Percentiles rank a stretch among this genome's conserved stretches.
Evolutionary conservation across 2,888 invertebrate species (phyloP).

Genomic region (Cantharis nigra): DNA sequence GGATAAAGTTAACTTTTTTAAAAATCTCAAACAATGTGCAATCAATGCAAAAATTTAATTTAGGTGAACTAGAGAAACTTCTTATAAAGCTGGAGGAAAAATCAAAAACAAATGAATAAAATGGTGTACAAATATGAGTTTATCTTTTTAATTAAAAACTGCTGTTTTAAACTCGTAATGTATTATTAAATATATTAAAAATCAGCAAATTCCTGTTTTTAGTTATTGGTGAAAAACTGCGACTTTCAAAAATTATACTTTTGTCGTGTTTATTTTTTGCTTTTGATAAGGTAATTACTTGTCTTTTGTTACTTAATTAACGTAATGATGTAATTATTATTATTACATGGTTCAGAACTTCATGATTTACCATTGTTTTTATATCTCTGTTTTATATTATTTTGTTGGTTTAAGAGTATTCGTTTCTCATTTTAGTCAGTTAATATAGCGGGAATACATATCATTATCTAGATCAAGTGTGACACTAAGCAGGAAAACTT

Average conservation of each 20-base stretch:
- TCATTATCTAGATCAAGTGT: no score
- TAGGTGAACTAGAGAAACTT: not conserved
- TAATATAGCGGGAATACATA: no score
- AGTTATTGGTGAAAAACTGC: not conserved
- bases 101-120: no score
- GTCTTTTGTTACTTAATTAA: not conserved
- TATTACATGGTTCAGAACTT: not conserved
- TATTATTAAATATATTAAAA: not conserved
- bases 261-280: not conserved
- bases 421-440: no score
- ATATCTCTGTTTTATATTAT: not conserved
- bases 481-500: no score
- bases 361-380: not conserved
- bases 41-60: not conserved
- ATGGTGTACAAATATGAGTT: not conserved
- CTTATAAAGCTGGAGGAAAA: not conserved
- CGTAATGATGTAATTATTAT: not conserved
- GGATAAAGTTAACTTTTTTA: not conserved
- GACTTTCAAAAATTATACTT: not conserved
- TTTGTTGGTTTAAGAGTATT: no score
- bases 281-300: not conserved
- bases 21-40: not conserved
- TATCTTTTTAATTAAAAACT: not conserved
- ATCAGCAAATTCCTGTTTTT: no score
- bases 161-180: not conserved